Evolutionary conservation across 2,888 invertebrate species (phyloP), one percentile per base, ranked within the genome.

Genomic region (Chalcis sispes): DNA sequence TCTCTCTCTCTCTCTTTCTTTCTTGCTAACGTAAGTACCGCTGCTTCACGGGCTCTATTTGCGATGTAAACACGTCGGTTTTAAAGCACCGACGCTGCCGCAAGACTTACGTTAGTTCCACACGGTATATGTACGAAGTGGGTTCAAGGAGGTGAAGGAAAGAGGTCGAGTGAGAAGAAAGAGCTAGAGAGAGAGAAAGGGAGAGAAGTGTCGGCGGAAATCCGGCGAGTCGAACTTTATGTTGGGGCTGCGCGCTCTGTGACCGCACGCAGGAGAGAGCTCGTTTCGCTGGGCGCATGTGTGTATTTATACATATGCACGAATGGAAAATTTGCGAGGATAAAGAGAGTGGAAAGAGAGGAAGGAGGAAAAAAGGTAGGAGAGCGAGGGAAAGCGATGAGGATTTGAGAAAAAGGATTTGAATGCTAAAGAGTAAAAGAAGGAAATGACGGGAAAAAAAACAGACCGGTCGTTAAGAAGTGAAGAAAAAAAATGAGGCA

Each of bases 11-110:
- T n/a, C n/a, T n/a, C n/a, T n/a, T n/a, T n/a, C n/a, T n/a, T n/a
- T n/a, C 32, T 3, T 8, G 32, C 32, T 42, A 13, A 13, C 66
- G 25, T 36, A 29, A 52, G 64, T 40, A 67, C 27, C 42, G 42
- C 27, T 29, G 42, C 52, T 66, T 20, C 23, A 23, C 50, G 15
- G 20, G 56, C 29, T 56, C 48, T 64, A 75, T 75, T 69, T 75
- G 64, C 64, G 58, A 46, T 64, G 69, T 70, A 70, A 75, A 70
- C 70, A 75, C 69, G 56, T 58, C 48, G 70, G 58, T 64, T 70
- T 75, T 64, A 70, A 75, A 64, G 64, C 3, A 29, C 61, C 52
- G 13, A n/a, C n/a, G n/a, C n/a, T n/a, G n/a, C n/a, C n/a, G n/a
- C n/a, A n/a, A 20, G 64, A 62, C 72, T 72, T 62, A 54, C 40